Evolutionary conservation across 2,797 vertebrate genomes (phyloP).

Genomic region (Myotis planiceps): DNA sequence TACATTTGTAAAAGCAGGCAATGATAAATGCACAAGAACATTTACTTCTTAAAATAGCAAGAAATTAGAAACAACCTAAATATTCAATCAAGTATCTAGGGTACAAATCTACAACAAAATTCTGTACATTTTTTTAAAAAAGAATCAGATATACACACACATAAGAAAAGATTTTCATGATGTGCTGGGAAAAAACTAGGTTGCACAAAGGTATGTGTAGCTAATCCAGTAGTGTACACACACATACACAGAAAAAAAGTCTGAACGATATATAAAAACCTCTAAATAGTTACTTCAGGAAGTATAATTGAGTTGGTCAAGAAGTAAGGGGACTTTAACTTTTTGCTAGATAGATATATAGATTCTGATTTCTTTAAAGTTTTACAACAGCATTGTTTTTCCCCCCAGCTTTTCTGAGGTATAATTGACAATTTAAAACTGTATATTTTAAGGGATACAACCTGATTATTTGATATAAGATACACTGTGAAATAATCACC

Average conservation of each 20-base stretch:
- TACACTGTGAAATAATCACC: neutral
- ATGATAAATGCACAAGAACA: constrained; percentile 8
- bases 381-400: neutral
- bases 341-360: constrained; percentile 9
- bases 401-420: neutral
- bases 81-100: neutral
- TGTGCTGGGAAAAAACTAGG: neutral
- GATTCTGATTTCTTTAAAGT: neutral
- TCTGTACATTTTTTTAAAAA: neutral
- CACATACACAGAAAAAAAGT: neutral
- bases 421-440: neutral
- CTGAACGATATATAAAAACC: neutral
- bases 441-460: neutral
- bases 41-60: neutral
- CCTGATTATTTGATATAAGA: neutral
- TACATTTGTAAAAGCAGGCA: neutral
- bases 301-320: constrained; percentile 27
- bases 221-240: neutral
- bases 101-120: constrained; percentile 28
- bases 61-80: constrained; percentile 25
- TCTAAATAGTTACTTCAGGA: constrained; percentile 38
- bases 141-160: neutral
- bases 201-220: neutral
- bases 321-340: neutral
- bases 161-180: neutral